These are phyloP conservation scores for Rhopalosiphum padi DNA, from an alignment of 1,140 invertebrate species.

Conservation along the genomic window DNA sequence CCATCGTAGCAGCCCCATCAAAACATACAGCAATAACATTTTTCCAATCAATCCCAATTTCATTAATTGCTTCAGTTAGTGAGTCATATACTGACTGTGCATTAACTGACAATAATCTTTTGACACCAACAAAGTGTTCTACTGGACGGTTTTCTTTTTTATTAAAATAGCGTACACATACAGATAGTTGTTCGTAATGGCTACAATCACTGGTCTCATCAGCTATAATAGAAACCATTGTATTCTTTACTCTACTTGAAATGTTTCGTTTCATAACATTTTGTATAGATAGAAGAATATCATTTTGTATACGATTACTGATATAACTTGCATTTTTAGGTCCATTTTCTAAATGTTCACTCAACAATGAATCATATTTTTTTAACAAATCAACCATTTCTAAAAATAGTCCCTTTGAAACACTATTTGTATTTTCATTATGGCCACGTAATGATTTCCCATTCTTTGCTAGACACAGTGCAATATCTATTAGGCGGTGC, in stretches of 20 bases:
- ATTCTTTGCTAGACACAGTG: not conserved
- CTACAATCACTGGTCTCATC: conserved; percentile 47
- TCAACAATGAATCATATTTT: not conserved
- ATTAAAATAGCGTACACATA: conserved; percentile 29
- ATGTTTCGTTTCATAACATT: not conserved
- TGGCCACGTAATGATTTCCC: conserved; percentile 7
- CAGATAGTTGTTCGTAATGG: conserved; percentile 43
- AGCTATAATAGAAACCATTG: conserved; percentile 22
- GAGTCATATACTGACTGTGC: not conserved
- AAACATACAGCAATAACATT: conserved; percentile 42
- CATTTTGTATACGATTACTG: conserved; percentile 14
- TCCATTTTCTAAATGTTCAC: not conserved
- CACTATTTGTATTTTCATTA: conserved; percentile 4
- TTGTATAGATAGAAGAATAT: not conserved
- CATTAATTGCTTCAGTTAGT: not conserved
- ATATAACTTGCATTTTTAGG: not conserved
- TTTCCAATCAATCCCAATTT: not conserved
- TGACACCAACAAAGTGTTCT: conserved; percentile 25
- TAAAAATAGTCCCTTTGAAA: conserved; percentile 9
- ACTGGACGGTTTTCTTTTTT: not conserved
- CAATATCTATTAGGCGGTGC: not conserved
- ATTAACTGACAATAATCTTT: conserved; percentile 26
- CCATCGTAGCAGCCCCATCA: conserved; percentile 52
- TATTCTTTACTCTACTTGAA: not conserved
- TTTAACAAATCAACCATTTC: not conserved